Evolutionary conservation across 2,113 vertebrate species (phyloP).

Genomic region (Pseudopipra pipra): DNA sequence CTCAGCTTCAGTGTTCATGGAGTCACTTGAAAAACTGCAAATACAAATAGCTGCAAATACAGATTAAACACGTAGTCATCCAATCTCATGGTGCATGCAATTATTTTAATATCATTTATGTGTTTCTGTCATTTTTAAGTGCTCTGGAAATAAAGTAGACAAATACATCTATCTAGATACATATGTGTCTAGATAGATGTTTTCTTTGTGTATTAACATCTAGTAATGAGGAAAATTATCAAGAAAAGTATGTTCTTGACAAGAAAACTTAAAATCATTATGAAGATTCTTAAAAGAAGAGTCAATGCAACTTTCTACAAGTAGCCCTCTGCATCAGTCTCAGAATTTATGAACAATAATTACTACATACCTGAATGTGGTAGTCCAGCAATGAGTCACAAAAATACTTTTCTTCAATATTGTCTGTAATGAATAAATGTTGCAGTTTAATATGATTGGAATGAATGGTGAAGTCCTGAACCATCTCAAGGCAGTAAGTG

Average conservation of each 20-base stretch:
- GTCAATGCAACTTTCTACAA: not conserved
- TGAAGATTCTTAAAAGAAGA: not conserved
- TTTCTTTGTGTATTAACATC: not conserved
- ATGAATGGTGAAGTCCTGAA: not conserved
- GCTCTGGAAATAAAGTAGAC: not conserved
- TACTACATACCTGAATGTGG: not conserved
- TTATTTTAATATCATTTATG: not conserved
- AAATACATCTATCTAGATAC: not conserved
- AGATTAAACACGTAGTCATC: not conserved
- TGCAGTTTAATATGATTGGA: not conserved
- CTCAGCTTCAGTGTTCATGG: not conserved
- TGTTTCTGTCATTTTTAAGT: not conserved
- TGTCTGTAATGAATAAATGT: not conserved
- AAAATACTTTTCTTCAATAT: not conserved
- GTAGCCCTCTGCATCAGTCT: not conserved
- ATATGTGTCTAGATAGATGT: not conserved
- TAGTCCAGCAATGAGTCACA: not conserved
- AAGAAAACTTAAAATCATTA: not conserved
- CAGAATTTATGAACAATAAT: not conserved
- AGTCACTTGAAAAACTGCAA: not conserved
- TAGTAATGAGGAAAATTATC: not conserved
- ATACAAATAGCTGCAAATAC: not conserved
- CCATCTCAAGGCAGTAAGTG: not conserved
- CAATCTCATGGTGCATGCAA: not conserved
- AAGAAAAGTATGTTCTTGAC: not conserved